A percentile compares a stretch with the other conserved stretches of the same genome.
Conservation (phyloP, 2,113 vertebrate genomes). For the Ictalurus furcatus region DNA sequence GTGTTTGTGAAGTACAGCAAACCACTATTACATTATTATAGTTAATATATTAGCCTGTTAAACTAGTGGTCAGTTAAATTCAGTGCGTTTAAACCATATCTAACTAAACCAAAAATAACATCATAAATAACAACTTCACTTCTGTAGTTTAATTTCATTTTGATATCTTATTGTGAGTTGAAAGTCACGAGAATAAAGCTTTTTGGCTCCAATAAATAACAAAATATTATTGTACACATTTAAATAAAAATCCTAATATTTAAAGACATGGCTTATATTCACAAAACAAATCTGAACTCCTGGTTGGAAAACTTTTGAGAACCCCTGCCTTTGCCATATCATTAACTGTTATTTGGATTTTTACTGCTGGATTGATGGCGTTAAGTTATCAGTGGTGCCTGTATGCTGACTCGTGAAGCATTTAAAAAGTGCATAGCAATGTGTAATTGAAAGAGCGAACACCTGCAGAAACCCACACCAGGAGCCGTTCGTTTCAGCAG, state of each 20-base stretch:
- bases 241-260: background rate
- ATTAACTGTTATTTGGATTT: background rate
- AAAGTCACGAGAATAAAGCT: too few species aligned
- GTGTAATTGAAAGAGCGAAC: constrained; percentile 75
- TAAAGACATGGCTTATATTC: too few species aligned
- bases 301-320: background rate
- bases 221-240: background rate
- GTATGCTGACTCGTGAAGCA: constrained; percentile 65
- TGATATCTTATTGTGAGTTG: background rate
- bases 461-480: constrained; percentile 68
- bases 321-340: background rate
- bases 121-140: background rate
- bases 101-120: background rate
- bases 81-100: background rate
- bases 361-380: background rate
- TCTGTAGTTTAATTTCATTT: background rate
- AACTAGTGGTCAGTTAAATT: background rate
- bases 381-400: background rate
- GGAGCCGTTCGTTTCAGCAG: constrained; percentile 63
- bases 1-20: background rate
- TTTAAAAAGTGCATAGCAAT: constrained; percentile 73
- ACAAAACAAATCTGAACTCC: background rate
- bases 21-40: background rate
- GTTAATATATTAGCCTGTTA: background rate
- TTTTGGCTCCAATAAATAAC: background rate